phyloP scores from a whole-genome alignment of 1,140 invertebrate genomes.

The Prorops nasuta region DNA sequence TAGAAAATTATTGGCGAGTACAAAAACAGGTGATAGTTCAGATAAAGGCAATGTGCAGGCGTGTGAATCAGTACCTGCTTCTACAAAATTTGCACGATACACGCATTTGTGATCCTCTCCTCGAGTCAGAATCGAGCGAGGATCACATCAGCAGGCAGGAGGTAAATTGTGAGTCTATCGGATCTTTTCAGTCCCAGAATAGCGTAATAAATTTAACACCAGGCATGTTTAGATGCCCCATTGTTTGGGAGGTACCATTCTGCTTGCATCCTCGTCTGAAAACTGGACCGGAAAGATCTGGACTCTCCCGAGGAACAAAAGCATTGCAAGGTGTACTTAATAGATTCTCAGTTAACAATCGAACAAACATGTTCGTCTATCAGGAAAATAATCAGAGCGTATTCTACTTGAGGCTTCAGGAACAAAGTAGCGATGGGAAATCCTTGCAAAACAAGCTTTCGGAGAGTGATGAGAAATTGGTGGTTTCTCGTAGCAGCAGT shows the following conservation, averaged over 20 bases:
- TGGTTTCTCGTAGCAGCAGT: slow-evolving; percentile 52
- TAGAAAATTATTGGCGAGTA: slow-evolving; percentile 57
- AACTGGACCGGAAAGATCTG: slow-evolving; percentile 62
- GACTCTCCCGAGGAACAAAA: slow-evolving; percentile 63
- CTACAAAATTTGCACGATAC: slow-evolving; percentile 71
- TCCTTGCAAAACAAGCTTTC: slow-evolving; percentile 49
- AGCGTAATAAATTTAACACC: slow-evolving; percentile 43
- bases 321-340: slow-evolving; percentile 69
- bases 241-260: slow-evolving; percentile 74
- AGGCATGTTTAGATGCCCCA: slow-evolving; percentile 72
- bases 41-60: slow-evolving; percentile 64
- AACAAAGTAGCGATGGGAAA: slow-evolving; percentile 49
- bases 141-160: slow-evolving; percentile 51
- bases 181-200: slow-evolving; percentile 21
- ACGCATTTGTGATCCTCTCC: slow-evolving; percentile 66
- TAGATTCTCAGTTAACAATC: slow-evolving; percentile 73
- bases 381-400: slow-evolving; percentile 68
- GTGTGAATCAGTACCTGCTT: slow-evolving; percentile 73
- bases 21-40: slow-evolving; percentile 59
- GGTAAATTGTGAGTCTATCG: slow-evolving; percentile 16
- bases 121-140: slow-evolving; percentile 69
- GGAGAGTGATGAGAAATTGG: slow-evolving; percentile 51
- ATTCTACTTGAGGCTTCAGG: slow-evolving; percentile 65
- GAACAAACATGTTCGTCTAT: slow-evolving; percentile 81
- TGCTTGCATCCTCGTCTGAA: slow-evolving; percentile 72